These are phyloP conservation scores for Pipra filicauda DNA, from an alignment of 2,113 vertebrate genomes.

Conservation along the genomic window DNA sequence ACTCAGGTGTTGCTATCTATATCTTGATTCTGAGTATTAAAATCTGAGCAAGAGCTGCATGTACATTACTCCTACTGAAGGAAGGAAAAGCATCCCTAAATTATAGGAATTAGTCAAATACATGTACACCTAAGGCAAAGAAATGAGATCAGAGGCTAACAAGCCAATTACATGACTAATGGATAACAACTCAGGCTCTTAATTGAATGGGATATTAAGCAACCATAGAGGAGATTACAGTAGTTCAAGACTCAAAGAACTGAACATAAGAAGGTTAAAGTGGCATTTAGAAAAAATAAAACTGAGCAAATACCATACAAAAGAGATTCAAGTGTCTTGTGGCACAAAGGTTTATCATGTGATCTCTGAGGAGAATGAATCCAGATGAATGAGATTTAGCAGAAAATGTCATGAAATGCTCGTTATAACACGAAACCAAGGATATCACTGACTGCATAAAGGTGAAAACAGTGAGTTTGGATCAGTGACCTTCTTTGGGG, in stretches of 20 bases:
- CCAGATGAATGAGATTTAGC: conserved; percentile 32
- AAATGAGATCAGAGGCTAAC: conserved; percentile 51
- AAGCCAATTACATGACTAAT: conserved; percentile 48
- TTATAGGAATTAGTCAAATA: conserved; percentile 29
- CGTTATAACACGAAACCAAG: background rate
- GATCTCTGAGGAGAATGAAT: conserved; percentile 12
- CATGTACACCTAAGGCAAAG: conserved; percentile 46
- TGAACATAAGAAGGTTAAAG: conserved; percentile 36
- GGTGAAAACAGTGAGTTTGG: background rate
- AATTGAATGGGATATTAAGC: conserved; percentile 42
- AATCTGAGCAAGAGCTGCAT: background rate
- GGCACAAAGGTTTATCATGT: conserved; percentile 5
- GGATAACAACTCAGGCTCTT: conserved; percentile 21
- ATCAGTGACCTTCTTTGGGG: background rate
- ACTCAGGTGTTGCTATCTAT: background rate
- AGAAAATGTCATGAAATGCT: conserved; percentile 39
- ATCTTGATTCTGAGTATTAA: background rate
- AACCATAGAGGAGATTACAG: conserved; percentile 19
- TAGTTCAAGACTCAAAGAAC: conserved; percentile 14
- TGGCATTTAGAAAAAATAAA: conserved; percentile 45
- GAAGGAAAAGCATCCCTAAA: background rate
- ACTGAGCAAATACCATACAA: conserved; percentile 20
- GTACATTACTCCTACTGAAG: background rate
- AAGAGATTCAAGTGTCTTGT: conserved; percentile 15
- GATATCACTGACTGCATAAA: background rate